phyloP scores from a whole-genome alignment of 2,113 vertebrate species.

The Furnarius figulus region DNA sequence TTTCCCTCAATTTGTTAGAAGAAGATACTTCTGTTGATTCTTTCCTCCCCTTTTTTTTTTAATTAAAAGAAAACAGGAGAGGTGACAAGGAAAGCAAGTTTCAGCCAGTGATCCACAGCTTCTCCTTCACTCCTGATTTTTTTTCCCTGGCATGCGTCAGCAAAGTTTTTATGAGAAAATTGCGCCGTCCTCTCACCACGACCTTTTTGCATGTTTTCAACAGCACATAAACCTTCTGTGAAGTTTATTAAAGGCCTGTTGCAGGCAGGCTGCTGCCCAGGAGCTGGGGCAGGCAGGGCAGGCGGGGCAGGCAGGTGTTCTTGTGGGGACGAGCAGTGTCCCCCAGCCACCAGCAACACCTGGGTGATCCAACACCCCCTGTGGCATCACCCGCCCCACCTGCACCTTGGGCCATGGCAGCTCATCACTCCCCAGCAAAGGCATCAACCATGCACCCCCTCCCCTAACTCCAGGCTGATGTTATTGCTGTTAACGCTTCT shows the following conservation, averaged over 20 bases:
- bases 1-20: neutral
- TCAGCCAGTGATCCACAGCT: neutral
- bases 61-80: neutral
- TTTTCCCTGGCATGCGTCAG: neutral
- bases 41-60: neutral
- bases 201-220: slow-evolving; percentile 30
- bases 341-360: neutral
- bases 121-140: neutral
- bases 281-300: neutral
- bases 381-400: neutral
- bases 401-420: neutral
- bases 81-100: neutral
- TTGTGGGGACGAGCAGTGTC: fast-evolving
- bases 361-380: fast-evolving
- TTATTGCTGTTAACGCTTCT: neutral
- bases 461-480: neutral
- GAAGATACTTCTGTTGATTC: neutral
- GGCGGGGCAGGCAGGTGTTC: neutral
- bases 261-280: neutral
- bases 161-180: slow-evolving; percentile 47
- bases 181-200: neutral
- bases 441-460: fast-evolving
- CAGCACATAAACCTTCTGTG: slow-evolving; percentile 47
- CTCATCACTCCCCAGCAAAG: neutral
- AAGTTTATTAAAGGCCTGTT: neutral